Evolutionary conservation across 1,140 invertebrate species (phyloP), one percentile per base, ranked within the genome.

Genomic region (Linepithema humile): DNA sequence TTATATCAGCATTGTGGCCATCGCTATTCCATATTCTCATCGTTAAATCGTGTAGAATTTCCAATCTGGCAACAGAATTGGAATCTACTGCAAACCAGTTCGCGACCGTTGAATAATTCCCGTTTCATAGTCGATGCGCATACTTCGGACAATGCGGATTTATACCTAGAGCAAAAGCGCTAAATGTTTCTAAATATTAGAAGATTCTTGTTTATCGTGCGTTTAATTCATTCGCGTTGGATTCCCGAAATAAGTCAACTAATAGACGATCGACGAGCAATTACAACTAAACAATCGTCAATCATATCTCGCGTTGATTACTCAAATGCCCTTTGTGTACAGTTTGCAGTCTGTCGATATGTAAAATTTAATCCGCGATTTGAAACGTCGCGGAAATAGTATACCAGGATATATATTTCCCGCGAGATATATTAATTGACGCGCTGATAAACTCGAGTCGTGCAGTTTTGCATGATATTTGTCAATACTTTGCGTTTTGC

Each of bases 21-120:
- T n/a, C 26, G 38, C 38, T 57, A 32, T 73, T 73, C 64, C 53
- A 82, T 74, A 74, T 74, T 82, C 69, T 74, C 43, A 15, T 50
- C 78, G 55, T 43, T 82, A 57, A 69, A 50, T 73, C 55, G 12
- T 43, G 38, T 43, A 82, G 67, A 82, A 69, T 82, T 72, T 55
- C 67, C 35, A 57, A 72, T n/a, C n/a, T 57, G 17, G 65, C 48
- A 60, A 72, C 45, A 32, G 67, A 82, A 80, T 67, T 43, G 45
- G 45, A 69, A 60, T 70, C n/a, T 40, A 17, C 43, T 0, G 15
- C 40, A 15, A 29, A n/a, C 10, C 6, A 32, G 29, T 12, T 55
- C 64, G 65, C 26, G 70, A 32, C 3, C 62, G 38, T 65, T 43
- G 62, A 53, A 53, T 78, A 78, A 78, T 78, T 78, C 45, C 17